Evolutionary conservation across 2,113 vertebrate species (phyloP).

Genomic region (Coptodon bakossiorum): DNA sequence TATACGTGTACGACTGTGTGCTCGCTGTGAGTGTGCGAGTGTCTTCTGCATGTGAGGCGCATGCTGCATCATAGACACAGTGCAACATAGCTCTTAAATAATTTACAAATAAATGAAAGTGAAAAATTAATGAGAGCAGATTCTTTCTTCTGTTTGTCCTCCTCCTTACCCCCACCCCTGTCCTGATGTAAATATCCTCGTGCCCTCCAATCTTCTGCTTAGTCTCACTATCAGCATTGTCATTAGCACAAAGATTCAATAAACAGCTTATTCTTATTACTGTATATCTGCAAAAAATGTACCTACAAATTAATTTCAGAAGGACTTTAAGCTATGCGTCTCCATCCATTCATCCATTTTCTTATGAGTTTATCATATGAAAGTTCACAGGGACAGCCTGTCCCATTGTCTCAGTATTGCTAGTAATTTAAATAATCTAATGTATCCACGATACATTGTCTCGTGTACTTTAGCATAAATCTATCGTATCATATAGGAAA

Average conservation of each 20-base stretch:
- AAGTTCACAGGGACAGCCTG: fast-evolving
- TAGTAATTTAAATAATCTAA: not conserved
- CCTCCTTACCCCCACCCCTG: not conserved
- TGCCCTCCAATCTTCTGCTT: not conserved
- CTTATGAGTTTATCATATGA: not conserved
- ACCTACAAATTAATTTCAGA: not conserved
- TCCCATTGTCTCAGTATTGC: not conserved
- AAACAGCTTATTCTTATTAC: not conserved
- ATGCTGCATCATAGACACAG: not conserved
- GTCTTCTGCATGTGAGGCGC: not conserved
- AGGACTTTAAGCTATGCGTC: not conserved
- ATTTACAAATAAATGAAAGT: constrained; percentile 52
- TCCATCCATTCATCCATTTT: not conserved
- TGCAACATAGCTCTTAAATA: constrained; percentile 44
- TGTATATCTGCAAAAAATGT: not conserved
- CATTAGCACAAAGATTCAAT: not conserved
- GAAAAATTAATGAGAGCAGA: constrained; percentile 60
- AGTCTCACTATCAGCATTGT: not conserved
- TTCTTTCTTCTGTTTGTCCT: constrained; percentile 18
- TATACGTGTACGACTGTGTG: not conserved
- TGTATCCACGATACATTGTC: not conserved
- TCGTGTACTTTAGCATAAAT: fast-evolving
- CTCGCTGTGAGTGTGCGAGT: not conserved
- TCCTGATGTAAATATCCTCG: not conserved
- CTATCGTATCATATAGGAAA: fast-evolving